phyloP scores from a whole-genome alignment of 2,888 invertebrate genomes.

The Rhopalosiphum nymphaeae region DNA sequence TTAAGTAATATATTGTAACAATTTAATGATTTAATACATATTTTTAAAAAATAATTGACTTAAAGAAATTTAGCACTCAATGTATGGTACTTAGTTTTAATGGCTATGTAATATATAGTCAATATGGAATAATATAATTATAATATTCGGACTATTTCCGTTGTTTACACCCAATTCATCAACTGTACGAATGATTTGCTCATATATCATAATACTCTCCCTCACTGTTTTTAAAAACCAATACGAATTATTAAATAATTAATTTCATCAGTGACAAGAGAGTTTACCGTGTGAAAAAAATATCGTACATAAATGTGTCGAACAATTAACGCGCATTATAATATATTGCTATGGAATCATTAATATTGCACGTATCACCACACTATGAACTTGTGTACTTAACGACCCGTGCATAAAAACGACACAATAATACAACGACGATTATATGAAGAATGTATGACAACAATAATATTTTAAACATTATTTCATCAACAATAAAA shows the following conservation, averaged over 20 bases:
- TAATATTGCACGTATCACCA: background rate
- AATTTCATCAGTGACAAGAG: background rate
- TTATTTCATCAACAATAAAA: conserved; percentile 20
- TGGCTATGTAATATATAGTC: background rate
- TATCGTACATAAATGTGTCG: background rate
- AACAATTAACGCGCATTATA: background rate
- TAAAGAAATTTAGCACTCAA: background rate
- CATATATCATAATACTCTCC: background rate
- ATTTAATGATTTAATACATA: background rate
- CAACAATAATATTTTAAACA: conserved; percentile 4
- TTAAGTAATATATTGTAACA: background rate
- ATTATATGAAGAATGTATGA: background rate
- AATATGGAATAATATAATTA: background rate
- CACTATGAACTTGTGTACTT: background rate
- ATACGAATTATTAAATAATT: background rate
- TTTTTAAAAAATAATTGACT: background rate
- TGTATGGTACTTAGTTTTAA: background rate
- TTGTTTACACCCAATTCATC: background rate
- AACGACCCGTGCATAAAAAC: conserved; percentile 13
- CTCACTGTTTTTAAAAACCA: background rate
- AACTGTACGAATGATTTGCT: background rate
- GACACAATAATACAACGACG: background rate
- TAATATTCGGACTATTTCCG: background rate
- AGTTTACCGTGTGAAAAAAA: background rate
- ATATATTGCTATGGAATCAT: background rate